Evolutionary conservation across 2,888 invertebrate genomes (phyloP).

Genomic region (Eumacrocentrus americanus): DNA sequence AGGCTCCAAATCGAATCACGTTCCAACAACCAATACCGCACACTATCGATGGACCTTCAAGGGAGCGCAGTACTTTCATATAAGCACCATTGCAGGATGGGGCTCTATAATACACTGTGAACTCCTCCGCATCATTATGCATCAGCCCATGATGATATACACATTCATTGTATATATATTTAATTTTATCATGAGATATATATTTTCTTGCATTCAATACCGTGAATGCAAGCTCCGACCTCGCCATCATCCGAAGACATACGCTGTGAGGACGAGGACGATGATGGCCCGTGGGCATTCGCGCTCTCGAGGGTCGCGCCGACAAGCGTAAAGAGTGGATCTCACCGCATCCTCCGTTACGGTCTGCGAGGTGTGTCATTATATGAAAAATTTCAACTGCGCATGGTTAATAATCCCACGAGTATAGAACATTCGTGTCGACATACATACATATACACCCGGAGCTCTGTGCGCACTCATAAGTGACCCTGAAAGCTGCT

Average conservation of each 20-base stretch:
- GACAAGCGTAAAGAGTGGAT: constrained; percentile 3
- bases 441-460: too few relatives aligned
- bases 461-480: neutral
- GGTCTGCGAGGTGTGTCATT: constrained; percentile 45
- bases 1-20: constrained; percentile 29
- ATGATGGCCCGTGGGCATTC: constrained; percentile 21
- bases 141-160: neutral
- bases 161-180: too few relatives aligned
- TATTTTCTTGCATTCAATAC: too few relatives aligned
- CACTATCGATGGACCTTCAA: constrained; percentile 20
- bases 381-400: constrained; percentile 46
- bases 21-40: constrained; percentile 23
- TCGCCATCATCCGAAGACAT: constrained; percentile 1
- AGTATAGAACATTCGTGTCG: constrained; percentile 1
- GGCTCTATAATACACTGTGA: neutral
- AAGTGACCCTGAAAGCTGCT: neutral
- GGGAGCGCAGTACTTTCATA: neutral
- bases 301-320: constrained; percentile 7
- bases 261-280: constrained; percentile 6
- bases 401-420: constrained; percentile 45
- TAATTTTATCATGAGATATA: too few relatives aligned
- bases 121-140: constrained; percentile 1
- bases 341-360: constrained; percentile 4
- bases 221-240: neutral
- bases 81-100: neutral